phyloP scores from a whole-genome alignment of 2,797 vertebrate genomes.

The Lemur catta region DNA sequence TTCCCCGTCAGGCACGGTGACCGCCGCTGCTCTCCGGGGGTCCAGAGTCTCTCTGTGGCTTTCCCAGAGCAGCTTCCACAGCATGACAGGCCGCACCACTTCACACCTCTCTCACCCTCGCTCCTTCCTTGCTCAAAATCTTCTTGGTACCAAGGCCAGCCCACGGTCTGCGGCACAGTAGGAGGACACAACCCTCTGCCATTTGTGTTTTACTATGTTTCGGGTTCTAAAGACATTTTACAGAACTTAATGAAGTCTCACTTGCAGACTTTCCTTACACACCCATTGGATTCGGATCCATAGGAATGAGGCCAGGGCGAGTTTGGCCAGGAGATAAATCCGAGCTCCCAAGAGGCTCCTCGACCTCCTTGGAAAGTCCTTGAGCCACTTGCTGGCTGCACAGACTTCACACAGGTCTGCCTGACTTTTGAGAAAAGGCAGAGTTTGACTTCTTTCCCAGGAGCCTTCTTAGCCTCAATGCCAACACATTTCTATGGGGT shows the following conservation, averaged over 20 bases:
- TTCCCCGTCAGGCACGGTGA: not conserved
- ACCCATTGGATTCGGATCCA: not conserved
- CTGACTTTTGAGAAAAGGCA: not conserved
- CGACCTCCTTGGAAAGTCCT: not conserved
- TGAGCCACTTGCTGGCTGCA: not conserved
- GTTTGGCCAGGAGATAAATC: not conserved
- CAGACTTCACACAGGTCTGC: not conserved
- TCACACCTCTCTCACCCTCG: not conserved
- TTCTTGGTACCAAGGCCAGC: not conserved
- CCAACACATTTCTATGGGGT: not conserved
- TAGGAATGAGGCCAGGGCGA: not conserved
- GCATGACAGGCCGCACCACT: not conserved
- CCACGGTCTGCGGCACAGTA: not conserved
- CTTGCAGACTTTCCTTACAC: not conserved
- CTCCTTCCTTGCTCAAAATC: not conserved
- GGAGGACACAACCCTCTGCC: not conserved
- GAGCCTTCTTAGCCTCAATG: not conserved
- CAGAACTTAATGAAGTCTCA: not conserved
- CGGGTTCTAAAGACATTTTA: not conserved
- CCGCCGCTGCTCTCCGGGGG: not conserved
- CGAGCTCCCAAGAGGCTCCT: not conserved
- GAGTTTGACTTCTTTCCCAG: not conserved
- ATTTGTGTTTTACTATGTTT: not conserved
- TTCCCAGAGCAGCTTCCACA: not conserved
- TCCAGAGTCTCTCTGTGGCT: not conserved